Evolutionary conservation across 2,113 vertebrate species (phyloP).

Genomic region (Dendrocopos noguchii): DNA sequence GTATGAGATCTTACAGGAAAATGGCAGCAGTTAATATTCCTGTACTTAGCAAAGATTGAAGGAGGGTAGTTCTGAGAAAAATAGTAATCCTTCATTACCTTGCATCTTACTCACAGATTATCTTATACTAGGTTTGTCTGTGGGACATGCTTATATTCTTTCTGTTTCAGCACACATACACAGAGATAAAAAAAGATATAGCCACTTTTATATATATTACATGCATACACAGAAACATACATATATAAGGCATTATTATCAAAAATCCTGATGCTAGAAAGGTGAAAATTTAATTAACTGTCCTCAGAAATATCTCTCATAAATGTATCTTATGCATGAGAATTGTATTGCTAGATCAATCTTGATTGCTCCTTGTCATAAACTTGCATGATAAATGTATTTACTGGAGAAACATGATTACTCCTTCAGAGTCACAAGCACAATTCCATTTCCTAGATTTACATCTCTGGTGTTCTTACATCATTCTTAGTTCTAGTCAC

Average conservation of each 20-base stretch:
- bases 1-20: neutral
- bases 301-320: neutral
- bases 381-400: neutral
- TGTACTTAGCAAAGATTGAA: neutral
- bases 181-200: neutral
- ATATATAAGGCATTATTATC: neutral
- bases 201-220: neutral
- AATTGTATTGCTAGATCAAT: neutral
- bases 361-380: neutral
- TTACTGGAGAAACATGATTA: neutral
- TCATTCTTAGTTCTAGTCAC: neutral
- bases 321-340: neutral
- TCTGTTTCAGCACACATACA: neutral
- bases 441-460: neutral
- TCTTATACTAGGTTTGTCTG: neutral
- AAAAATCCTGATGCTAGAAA: neutral
- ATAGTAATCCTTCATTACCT: neutral
- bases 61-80: neutral
- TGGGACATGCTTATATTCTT: neutral
- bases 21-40: neutral
- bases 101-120: neutral
- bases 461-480: neutral
- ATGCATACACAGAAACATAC: fast-evolving
- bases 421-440: neutral
- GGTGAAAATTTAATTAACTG: neutral